Evolutionary conservation across 2,888 invertebrate genomes (phyloP), one percentile per base, ranked within the genome.

Genomic region (Polyommatus iphigenia): DNA sequence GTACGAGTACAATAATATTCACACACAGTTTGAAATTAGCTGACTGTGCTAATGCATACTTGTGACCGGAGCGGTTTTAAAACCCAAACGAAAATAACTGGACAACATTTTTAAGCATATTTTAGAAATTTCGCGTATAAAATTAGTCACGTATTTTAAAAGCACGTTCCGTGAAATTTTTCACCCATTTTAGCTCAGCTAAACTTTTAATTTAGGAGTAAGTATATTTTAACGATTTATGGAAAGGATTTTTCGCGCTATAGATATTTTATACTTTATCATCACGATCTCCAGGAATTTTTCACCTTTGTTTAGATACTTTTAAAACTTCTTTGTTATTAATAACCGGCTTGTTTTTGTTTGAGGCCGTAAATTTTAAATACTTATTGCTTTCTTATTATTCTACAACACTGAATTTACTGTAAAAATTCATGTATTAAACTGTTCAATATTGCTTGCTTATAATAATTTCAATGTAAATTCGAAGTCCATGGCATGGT

Each of bases 181-280:
- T 41, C 73, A 73, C 46, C 73, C 41, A 73, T 73, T 73, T 73
- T 46, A 73, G 24, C 46, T 46, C 46, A 41, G 24, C 46, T 73
- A 73, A 73, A 73, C 10, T 73, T 73, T 41, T 41, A 73, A 73
- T 73, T 73, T 67, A 67, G 67, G 15, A 67, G 67, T 67, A 29
- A 67, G 67, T 67, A 13, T 67, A 29, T 67, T 67, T 32, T 15
- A 29, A 20, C 67, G 29, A 67, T 32, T 67, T 67, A 67, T 67
- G 29, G 67, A 32, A 15, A 32, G 67, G 67, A 67, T 67, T 67
- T 54, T 67, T 67, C 6, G 29, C 29, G 29, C 29, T 15, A 67
- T 67, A 67, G 29, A 67, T 67, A 29, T 15, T 67, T 67, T 32
- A 32, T 32, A 67, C 29, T 67, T 67, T 67, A 32, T 32, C 29